Percentiles rank a stretch among this genome's conserved stretches.
Evolutionary conservation across 2,888 invertebrate genomes (phyloP).

Genomic region (Drosophila stalkeri): DNA sequence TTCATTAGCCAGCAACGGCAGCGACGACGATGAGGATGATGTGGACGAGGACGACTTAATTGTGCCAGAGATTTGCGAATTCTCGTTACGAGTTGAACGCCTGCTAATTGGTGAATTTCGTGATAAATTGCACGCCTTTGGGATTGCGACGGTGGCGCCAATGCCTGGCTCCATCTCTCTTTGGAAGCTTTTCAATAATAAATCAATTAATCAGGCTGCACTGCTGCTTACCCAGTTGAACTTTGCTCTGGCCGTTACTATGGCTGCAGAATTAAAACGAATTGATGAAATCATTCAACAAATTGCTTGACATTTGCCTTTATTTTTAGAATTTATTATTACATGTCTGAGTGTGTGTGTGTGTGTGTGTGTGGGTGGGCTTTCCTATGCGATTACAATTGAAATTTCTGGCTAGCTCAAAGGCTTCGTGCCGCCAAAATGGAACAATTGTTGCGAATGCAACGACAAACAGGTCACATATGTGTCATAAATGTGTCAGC

Average conservation of each 20-base stretch:
- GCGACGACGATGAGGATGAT: neutral
- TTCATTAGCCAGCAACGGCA: constrained; percentile 18
- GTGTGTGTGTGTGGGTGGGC: neutral
- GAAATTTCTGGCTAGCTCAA: constrained; percentile 49
- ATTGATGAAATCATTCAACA: constrained; percentile 45
- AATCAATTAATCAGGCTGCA: constrained; percentile 59
- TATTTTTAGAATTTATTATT: constrained; percentile 9
- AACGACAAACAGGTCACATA: constrained; percentile 40
- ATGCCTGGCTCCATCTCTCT: neutral
- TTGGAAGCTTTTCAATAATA: constrained; percentile 42
- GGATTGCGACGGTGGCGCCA: neutral
- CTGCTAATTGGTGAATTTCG: constrained; percentile 63
- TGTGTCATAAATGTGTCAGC: constrained; percentile 65
- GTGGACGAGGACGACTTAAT: constrained; percentile 40
- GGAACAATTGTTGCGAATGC: constrained; percentile 17
- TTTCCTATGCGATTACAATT: constrained; percentile 31
- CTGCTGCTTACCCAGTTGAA: constrained; percentile 37
- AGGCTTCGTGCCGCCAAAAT: constrained; percentile 58
- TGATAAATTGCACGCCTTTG: constrained; percentile 56
- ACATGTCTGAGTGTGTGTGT: no score
- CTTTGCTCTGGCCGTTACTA: constrained; percentile 49
- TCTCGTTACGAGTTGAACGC: constrained; percentile 48
- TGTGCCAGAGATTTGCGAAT: constrained; percentile 35
- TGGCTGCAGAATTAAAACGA: constrained; percentile 47
- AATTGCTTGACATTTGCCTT: constrained; percentile 48